Conservation (phyloP, 2,888 invertebrate genomes). For the Hesperia comma region DNA sequence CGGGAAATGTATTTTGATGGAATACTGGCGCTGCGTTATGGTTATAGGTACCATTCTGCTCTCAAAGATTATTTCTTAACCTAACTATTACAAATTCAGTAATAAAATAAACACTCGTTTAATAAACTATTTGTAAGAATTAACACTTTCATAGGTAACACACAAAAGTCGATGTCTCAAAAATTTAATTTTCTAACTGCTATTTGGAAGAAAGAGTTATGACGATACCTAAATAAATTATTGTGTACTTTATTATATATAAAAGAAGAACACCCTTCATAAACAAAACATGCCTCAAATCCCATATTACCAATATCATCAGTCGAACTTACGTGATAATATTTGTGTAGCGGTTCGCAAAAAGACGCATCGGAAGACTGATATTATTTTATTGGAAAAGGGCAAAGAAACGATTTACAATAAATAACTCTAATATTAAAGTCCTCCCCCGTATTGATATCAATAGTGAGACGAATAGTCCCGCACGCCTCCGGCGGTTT, state of each 20-base stretch:
- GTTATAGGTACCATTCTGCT: too few relatives aligned
- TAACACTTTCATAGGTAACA: too few relatives aligned
- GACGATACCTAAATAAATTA: too few relatives aligned
- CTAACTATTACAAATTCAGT: too few relatives aligned
- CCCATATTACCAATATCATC: background rate
- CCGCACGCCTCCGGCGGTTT: constrained; percentile 71
- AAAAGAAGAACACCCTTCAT: background rate
- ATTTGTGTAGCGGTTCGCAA: constrained; percentile 34
- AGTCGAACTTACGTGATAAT: constrained; percentile 4
- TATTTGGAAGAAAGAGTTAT: too few relatives aligned
- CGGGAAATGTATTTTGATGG: background rate
- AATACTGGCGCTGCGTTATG: too few relatives aligned
- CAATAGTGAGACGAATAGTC: constrained; percentile 71
- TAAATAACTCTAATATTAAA: constrained; percentile 82
- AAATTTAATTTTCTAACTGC: too few relatives aligned
- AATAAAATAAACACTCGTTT: too few relatives aligned
- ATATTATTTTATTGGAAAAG: constrained; percentile 65
- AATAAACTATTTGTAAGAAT: too few relatives aligned
- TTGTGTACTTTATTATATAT: too few relatives aligned
- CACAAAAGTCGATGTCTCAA: too few relatives aligned
- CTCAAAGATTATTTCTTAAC: too few relatives aligned
- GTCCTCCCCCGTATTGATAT: constrained; percentile 79
- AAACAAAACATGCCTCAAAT: background rate
- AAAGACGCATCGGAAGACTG: constrained; percentile 47
- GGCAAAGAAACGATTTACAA: constrained; percentile 78